Evolutionary conservation across 2,888 invertebrate species (phyloP).

Genomic region (Eubasilissa splendida): DNA sequence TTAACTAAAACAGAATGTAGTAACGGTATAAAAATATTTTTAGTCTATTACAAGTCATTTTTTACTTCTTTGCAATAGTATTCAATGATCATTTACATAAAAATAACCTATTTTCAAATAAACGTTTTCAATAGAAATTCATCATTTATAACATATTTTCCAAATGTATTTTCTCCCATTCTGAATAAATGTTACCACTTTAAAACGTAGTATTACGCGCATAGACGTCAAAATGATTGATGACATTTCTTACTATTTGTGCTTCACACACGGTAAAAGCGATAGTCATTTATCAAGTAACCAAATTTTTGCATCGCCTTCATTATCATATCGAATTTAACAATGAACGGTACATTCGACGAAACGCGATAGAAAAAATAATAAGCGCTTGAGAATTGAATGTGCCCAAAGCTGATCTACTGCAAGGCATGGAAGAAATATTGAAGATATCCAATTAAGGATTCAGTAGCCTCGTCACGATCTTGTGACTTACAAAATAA

Average conservation of each 20-base stretch:
- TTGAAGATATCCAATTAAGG: constrained; percentile 11
- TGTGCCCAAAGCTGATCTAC: constrained; percentile 7
- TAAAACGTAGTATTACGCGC: constrained; percentile 17
- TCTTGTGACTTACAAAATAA: neutral
- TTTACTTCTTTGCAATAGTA: too few species aligned
- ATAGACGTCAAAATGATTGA: constrained; percentile 34
- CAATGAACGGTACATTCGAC: constrained; percentile 19
- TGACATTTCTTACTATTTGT: constrained; percentile 14
- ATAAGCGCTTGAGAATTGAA: constrained; percentile 2
- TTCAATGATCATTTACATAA: too few species aligned
- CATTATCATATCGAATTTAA: constrained; percentile 26
- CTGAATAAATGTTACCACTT: constrained; percentile 16
- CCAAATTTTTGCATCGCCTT: constrained; percentile 26
- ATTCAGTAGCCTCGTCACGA: constrained; percentile 29
- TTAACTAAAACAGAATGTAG: too few species aligned
- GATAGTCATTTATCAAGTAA: constrained; percentile 35
- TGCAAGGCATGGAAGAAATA: neutral
- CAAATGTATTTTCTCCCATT: constrained; percentile 26
- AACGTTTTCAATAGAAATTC: neutral
- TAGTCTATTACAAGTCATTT: too few species aligned
- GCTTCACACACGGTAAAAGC: neutral
- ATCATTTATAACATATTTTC: constrained; percentile 1
- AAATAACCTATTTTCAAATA: neutral
- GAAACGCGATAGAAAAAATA: constrained; percentile 3
- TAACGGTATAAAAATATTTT: too few species aligned